Evolutionary conservation across 92 coral and sea anemone genomes (phyloP).

Genomic region (Epizoanthus stellaris): DNA sequence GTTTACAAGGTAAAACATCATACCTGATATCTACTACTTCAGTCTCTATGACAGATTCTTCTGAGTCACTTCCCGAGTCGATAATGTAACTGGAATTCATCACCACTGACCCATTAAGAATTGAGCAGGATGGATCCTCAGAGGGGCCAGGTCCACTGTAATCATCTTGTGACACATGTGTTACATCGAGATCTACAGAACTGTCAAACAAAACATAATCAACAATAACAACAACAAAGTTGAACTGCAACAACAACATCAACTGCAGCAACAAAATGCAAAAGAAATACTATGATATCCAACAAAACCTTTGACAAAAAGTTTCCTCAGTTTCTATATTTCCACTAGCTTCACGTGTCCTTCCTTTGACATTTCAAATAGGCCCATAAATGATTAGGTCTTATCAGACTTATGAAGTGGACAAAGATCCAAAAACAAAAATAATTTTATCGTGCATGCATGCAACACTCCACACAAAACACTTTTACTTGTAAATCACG

Average conservation of each 20-base stretch:
- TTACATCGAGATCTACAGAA: slow-evolving; percentile 10
- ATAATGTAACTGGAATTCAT: slow-evolving; percentile 4
- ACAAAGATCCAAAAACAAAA: no score
- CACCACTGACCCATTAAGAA: slow-evolving; percentile 2
- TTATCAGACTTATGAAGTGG: no score
- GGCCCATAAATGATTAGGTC: no score
- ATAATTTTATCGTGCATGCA: no score
- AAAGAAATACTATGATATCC: background rate
- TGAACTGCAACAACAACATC: background rate
- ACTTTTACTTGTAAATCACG: background rate
- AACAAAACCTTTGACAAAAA: no score
- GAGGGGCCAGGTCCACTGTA: background rate
- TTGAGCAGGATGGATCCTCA: slow-evolving; percentile 6
- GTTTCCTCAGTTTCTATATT: no score
- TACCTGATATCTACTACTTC: slow-evolving; percentile 9
- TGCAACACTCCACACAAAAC: no score
- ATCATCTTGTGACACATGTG: slow-evolving; percentile 7
- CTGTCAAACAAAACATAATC: background rate
- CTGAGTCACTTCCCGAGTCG: slow-evolving; percentile 14
- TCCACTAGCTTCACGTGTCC: no score
- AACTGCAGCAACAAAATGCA: background rate
- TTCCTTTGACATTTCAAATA: no score
- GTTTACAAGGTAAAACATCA: background rate
- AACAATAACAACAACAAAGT: background rate
- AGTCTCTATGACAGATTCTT: background rate